Evolutionary conservation across 2,113 vertebrate species (phyloP).

Genomic region (Eudyptes chrysolophus): DNA sequence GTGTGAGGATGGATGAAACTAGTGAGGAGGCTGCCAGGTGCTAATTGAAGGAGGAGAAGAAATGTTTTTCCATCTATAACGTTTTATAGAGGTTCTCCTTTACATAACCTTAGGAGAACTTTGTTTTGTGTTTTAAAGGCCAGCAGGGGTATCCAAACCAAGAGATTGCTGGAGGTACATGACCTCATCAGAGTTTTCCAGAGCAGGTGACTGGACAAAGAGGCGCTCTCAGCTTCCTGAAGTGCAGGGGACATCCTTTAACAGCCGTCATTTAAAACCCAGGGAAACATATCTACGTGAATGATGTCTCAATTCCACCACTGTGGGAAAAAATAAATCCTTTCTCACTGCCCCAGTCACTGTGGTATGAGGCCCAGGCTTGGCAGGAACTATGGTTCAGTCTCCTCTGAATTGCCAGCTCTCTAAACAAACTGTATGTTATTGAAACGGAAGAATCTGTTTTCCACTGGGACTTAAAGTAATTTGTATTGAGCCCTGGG

Average conservation of each 20-base stretch:
- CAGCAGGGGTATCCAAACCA: background rate
- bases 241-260: background rate
- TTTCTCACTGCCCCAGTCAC: background rate
- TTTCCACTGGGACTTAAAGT: background rate
- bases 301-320: background rate
- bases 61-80: background rate
- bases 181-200: background rate
- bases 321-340: conserved; percentile 25
- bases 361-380: background rate
- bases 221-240: background rate
- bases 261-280: background rate
- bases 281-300: background rate
- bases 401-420: conserved; percentile 21
- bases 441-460: background rate
- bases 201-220: background rate
- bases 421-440: conserved; percentile 4
- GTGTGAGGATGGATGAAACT: background rate
- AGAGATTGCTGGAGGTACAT: background rate
- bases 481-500: background rate
- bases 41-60: background rate
- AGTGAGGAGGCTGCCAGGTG: background rate
- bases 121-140: background rate
- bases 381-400: background rate
- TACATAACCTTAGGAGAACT: background rate
- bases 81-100: background rate